A percentile compares a stretch with the other conserved stretches of the same genome.
These are phyloP conservation scores for Myotis planiceps DNA, from an alignment of 2,797 vertebrate genomes.

Conservation along the genomic window DNA sequence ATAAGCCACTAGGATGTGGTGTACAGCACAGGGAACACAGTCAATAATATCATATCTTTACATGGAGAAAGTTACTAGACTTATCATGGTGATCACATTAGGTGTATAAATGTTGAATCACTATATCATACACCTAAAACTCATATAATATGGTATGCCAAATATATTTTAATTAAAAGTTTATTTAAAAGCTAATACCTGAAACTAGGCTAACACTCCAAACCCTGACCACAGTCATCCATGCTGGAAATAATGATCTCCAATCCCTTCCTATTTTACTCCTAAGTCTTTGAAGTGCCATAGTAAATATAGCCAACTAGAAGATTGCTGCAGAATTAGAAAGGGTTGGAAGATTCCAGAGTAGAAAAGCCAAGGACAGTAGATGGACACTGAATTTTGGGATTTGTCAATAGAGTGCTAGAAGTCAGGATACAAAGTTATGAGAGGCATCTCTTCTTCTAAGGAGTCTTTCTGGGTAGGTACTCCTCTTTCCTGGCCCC, in stretches of 20 bases:
- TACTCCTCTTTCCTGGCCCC: neutral
- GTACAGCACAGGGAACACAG: neutral
- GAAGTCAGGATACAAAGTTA: conserved; percentile 1
- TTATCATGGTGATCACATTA: neutral
- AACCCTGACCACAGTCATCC: neutral
- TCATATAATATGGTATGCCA: neutral
- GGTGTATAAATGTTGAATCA: neutral
- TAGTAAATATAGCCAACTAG: neutral
- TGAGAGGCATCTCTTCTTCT: neutral
- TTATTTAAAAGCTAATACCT: neutral
- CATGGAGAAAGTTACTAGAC: neutral
- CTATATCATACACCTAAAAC: neutral
- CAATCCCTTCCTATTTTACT: neutral
- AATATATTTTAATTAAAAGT: neutral
- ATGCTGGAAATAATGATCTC: neutral
- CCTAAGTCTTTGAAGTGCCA: neutral
- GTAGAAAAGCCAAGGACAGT: neutral
- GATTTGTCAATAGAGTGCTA: neutral
- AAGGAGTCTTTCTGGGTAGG: neutral
- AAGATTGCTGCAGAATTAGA: neutral
- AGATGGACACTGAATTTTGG: neutral
- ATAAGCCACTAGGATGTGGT: neutral
- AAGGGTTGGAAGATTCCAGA: neutral
- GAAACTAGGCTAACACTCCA: neutral
- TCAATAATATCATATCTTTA: neutral